Evolutionary conservation across 2,113 vertebrate genomes (phyloP).

Genomic region (Quiscalus mexicanus): DNA sequence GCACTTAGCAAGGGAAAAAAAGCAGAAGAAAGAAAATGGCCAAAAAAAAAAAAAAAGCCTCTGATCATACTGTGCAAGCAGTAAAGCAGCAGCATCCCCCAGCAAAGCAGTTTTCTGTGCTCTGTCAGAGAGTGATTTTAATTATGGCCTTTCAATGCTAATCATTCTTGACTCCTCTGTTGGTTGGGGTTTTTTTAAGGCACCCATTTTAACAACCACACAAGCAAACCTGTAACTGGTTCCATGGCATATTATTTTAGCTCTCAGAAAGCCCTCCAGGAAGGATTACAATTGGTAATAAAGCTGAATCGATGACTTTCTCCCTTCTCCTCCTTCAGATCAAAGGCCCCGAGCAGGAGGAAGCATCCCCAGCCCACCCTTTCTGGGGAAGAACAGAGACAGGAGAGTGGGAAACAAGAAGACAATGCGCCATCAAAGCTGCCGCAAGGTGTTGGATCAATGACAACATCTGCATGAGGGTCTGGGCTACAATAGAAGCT

Average conservation of each 20-base stretch:
- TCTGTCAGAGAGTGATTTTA: background rate
- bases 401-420: constrained; percentile 41
- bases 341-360: background rate
- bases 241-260: background rate
- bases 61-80: background rate
- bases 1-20: background rate
- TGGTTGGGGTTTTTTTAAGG: background rate
- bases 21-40: background rate
- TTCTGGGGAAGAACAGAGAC: background rate
- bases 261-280: constrained; percentile 12
- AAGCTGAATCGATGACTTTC: background rate
- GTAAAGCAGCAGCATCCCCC: background rate
- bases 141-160: background rate
- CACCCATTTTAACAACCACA: background rate
- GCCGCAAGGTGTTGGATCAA: constrained; percentile 69
- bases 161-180: background rate
- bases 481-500: constrained; percentile 68
- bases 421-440: constrained; percentile 60
- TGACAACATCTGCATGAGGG: constrained; percentile 70
- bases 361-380: background rate
- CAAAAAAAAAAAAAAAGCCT: background rate
- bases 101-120: background rate
- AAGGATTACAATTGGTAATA: constrained; percentile 22
- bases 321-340: background rate
- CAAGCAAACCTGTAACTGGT: background rate